These are phyloP conservation scores for Mythimna vitellina DNA, from an alignment of 2,888 invertebrate species.

Conservation along the genomic window DNA sequence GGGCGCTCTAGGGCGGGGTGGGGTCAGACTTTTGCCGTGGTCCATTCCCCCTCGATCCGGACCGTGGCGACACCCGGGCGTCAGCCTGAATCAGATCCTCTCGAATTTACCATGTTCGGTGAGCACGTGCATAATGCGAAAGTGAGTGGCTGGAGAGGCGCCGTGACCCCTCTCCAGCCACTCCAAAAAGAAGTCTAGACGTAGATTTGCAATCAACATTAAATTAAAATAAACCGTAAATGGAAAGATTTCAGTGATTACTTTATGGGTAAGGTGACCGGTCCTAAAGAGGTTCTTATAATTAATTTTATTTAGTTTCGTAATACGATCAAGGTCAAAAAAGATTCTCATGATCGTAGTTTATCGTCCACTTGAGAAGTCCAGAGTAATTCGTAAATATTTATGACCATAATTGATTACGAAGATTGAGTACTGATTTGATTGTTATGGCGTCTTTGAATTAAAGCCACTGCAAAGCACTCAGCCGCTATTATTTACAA, in stretches of 20 bases:
- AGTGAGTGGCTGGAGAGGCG: too few relatives aligned
- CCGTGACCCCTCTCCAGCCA: too few relatives aligned
- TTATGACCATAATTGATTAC: constrained; percentile 24
- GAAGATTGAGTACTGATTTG: constrained; percentile 28
- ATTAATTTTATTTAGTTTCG: constrained; percentile 7
- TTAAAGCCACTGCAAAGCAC: constrained; percentile 12
- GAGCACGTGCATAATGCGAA: too few relatives aligned
- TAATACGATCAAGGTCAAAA: constrained; percentile 21
- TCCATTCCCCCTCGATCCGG: too few relatives aligned
- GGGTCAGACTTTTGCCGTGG: too few relatives aligned
- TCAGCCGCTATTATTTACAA: constrained; percentile 20
- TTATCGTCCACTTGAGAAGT: constrained; percentile 14
- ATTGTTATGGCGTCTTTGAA: constrained; percentile 17
- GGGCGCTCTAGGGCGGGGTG: too few relatives aligned
- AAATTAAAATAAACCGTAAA: not conserved
- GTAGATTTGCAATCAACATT: not conserved
- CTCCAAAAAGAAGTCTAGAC: constrained; percentile 27
- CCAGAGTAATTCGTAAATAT: constrained; percentile 36
- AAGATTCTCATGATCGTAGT: constrained; percentile 11
- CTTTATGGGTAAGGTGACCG: constrained; percentile 13
- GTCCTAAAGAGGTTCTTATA: not conserved
- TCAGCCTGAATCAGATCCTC: too few relatives aligned
- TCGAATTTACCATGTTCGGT: too few relatives aligned
- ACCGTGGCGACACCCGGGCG: too few relatives aligned
- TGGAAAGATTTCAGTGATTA: constrained; percentile 8